phyloP scores from a whole-genome alignment of 2,888 invertebrate genomes.

The Chaetoderma sp. region DNA sequence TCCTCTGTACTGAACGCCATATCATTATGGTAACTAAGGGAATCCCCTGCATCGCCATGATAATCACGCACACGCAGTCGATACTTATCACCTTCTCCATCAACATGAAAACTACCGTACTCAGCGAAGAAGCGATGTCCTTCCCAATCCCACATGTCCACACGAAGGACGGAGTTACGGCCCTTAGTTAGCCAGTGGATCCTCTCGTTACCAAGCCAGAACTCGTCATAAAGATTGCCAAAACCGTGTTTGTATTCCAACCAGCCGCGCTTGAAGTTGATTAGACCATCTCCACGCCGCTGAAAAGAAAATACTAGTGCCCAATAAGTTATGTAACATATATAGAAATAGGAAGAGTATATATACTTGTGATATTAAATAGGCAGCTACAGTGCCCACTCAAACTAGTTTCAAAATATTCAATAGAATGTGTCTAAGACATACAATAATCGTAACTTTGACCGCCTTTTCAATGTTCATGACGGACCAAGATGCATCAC shows the following conservation, averaged over 20 bases:
- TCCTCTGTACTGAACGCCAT: slow-evolving; percentile 67
- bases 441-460: no score
- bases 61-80: slow-evolving; percentile 53
- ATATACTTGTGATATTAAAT: no score
- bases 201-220: slow-evolving; percentile 64
- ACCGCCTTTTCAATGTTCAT: no score
- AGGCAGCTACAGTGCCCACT: no score
- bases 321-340: no score
- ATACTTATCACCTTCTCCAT: slow-evolving; percentile 52
- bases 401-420: no score
- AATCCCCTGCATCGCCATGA: slow-evolving; percentile 62
- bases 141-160: slow-evolving; percentile 69
- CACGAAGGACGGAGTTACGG: slow-evolving; percentile 54
- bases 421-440: no score
- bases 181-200: slow-evolving; percentile 55
- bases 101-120: slow-evolving; percentile 58
- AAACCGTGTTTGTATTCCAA: slow-evolving; percentile 66
- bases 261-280: slow-evolving; percentile 56
- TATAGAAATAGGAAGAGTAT: no score
- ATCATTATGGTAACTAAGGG: slow-evolving; percentile 62
- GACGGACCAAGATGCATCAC: no score
- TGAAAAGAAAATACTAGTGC: no score
- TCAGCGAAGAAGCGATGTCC: slow-evolving; percentile 59
- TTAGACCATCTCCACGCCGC: slow-evolving; percentile 59
- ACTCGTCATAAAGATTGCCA: slow-evolving; percentile 65